Base-by-base conservation (phyloP, 2,888 invertebrate species). In the Standfussiana lucernea region DNA sequence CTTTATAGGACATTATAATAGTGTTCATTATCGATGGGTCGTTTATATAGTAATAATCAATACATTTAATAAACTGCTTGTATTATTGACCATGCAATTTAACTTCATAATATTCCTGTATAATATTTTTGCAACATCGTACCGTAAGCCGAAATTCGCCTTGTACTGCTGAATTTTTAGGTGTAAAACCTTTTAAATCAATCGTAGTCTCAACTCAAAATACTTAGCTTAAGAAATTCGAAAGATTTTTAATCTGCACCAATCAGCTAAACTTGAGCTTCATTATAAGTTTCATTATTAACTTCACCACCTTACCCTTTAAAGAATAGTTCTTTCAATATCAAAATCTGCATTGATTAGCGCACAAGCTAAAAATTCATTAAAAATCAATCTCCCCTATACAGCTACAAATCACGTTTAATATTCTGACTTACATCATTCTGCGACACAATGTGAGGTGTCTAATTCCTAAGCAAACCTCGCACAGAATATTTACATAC, bases 381-480 rank as follows among this genome's bases (percentile, higher is more conserved):
- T 35, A 37, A 74, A 72, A 79, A 85, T 79, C 79, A 85, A 85
- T 80, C 83, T 86, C 80, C 84, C 53, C 87, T 84, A 75, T 78
- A 74, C 67, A 47, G 45, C 69, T 59, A 72, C 73, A 80, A 84
- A 87, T 85, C 77, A 86, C 80, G 72, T 85, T 81, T 83, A 83
- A 75, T 72, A 81, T 74, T 85, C 81, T 50, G 83, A 82, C 80
- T 73, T 85, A 84, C 80, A 86, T 82, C 75, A 90, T 91, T 90
- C 83, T 78, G 79, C 84, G 79, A 79, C 84, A 85, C 86, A 87
- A 88, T 87, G 74, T 84, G 82, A 84, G 79, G 71, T 70, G 67
- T 88, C 91, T 95, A 94, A 94, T 92, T 90, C 93, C 85, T 89
- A 88, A 87, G 89, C 86, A 94, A 95, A 95, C 92, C 65, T 75